These are phyloP conservation scores for Acanthisitta chloris DNA, from an alignment of 2,113 vertebrate genomes.

Conservation along the genomic window DNA sequence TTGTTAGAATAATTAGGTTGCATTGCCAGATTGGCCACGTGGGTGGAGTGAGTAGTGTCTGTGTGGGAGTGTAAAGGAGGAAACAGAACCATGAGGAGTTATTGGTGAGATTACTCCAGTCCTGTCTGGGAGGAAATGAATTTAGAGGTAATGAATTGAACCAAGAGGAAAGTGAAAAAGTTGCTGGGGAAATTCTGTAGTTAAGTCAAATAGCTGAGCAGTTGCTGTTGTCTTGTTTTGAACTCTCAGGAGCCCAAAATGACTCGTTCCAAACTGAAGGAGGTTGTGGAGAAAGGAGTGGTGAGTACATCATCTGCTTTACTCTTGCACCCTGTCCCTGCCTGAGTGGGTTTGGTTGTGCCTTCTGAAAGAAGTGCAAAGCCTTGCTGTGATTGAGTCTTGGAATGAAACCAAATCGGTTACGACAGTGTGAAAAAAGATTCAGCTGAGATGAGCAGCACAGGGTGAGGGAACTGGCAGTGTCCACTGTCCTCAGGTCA, in stretches of 20 bases:
- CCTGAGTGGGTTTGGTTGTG: not conserved
- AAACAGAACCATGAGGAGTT: not conserved
- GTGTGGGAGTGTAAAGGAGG: not conserved
- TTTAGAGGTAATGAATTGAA: not conserved
- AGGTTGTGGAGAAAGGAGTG: conserved; percentile 91
- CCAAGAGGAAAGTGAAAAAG: not conserved
- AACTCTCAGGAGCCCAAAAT: conserved; percentile 90
- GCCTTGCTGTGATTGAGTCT: not conserved
- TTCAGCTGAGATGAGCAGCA: not conserved
- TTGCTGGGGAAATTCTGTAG: not conserved
- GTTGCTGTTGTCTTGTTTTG: not conserved
- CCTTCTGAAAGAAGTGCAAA: not conserved
- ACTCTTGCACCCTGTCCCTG: not conserved
- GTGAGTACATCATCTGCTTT: conserved; percentile 67
- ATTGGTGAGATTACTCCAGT: not conserved
- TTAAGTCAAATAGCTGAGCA: not conserved
- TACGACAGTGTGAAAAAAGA: not conserved
- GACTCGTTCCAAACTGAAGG: conserved; percentile 95
- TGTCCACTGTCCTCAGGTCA: fast-evolving
- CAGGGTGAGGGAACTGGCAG: not conserved
- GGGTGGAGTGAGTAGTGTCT: not conserved
- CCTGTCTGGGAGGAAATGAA: not conserved
- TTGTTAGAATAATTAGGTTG: not conserved
- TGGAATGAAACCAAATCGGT: too few relatives aligned
- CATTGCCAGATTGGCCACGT: not conserved